These are phyloP conservation scores for Ruditapes philippinarum DNA, from an alignment of 1,140 invertebrate genomes.

Conservation along the genomic window DNA sequence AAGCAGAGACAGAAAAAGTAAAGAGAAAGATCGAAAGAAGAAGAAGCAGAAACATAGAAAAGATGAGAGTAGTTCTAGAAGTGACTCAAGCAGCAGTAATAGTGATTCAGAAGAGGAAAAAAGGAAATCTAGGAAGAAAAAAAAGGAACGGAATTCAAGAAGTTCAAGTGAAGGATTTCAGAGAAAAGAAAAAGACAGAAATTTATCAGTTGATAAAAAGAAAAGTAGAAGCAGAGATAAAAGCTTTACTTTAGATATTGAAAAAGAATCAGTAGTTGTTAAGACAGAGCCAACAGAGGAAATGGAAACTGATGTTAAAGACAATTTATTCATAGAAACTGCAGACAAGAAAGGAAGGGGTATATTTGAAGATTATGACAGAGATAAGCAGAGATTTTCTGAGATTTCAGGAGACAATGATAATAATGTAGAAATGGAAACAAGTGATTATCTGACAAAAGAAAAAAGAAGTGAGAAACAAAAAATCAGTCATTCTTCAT, in stretches of 20 bases:
- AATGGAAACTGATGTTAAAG: not conserved
- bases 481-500: not conserved
- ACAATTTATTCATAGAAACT: no score
- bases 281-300: not conserved
- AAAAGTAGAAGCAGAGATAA: not conserved
- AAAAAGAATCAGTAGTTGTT: not conserved
- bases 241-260: not conserved
- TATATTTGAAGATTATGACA: no score
- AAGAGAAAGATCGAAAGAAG: not conserved
- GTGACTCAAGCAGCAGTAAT: not conserved
- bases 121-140: conserved; percentile 15
- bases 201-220: conserved; percentile 2
- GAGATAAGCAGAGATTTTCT: not conserved
- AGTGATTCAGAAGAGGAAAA: conserved; percentile 28
- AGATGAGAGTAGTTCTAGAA: conserved; percentile 1
- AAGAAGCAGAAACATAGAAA: not conserved
- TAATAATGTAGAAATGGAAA: not conserved
- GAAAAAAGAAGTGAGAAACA: not conserved
- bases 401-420: not conserved
- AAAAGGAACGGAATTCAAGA: not conserved
- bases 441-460: not conserved
- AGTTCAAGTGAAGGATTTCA: conserved; percentile 3
- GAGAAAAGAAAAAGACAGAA: conserved; percentile 6
- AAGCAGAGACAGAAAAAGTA: conserved; percentile 19
- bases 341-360: no score